Evolutionary conservation across 2,797 vertebrate genomes (phyloP).

Genomic region (Danio aesculapii): DNA sequence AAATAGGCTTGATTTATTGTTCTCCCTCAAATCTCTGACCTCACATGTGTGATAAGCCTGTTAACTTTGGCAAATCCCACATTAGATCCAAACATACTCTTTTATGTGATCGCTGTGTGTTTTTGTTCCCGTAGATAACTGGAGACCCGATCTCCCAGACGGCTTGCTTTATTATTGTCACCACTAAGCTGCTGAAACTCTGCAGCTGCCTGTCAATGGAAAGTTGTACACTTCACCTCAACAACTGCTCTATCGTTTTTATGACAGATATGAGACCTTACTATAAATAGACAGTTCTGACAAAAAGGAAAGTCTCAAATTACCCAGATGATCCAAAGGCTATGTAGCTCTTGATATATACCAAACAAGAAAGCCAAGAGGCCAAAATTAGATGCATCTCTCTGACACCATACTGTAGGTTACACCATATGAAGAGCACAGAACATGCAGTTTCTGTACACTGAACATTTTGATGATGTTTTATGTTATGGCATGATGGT

Average conservation of each 20-base stretch:
- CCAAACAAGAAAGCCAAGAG: conserved; percentile 53
- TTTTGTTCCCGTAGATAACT: conserved; percentile 48
- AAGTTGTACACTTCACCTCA: conserved; percentile 58
- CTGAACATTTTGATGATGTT: background rate
- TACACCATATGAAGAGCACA: conserved; percentile 21
- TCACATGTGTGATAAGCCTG: conserved; percentile 37
- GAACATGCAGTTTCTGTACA: background rate
- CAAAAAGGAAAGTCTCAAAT: conserved; percentile 63
- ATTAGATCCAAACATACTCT: conserved; percentile 44
- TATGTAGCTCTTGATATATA: conserved; percentile 56
- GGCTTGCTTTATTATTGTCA: conserved; percentile 55
- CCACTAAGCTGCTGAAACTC: conserved; percentile 47
- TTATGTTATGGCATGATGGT: background rate
- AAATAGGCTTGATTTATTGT: background rate
- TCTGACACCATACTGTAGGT: conserved; percentile 22
- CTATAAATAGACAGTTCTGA: conserved; percentile 69
- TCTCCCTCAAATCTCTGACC: conserved; percentile 24
- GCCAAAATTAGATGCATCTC: conserved; percentile 50
- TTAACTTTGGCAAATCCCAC: conserved; percentile 43
- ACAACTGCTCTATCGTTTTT: conserved; percentile 72
- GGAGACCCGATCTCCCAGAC: conserved; percentile 49
- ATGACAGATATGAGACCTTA: conserved; percentile 58
- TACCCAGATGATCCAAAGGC: conserved; percentile 49
- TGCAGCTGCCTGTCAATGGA: conserved; percentile 61
- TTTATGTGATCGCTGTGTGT: conserved; percentile 42